Evolutionary conservation across 23 tunicate species (phyloP), one percentile per base, ranked within the genome.

Genomic region (Styela plicata): DNA sequence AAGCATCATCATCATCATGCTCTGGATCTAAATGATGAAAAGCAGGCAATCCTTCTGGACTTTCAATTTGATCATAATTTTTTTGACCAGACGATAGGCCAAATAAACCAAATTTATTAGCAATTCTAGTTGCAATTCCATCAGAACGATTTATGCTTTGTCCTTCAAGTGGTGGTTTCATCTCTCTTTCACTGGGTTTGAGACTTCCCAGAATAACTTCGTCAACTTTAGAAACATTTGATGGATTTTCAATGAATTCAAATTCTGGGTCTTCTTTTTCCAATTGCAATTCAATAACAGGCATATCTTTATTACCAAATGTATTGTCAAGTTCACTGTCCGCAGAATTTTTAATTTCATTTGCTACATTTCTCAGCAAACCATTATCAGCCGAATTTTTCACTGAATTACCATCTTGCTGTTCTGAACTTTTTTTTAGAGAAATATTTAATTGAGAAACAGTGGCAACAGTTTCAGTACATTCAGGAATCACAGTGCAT

Each of bases 1-100:
- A 78, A 19, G 20, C 52, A 28, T 91, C 85, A 63, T 88, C 84
- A 34, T 88, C 93, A 19, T 83, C 90, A 53, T 85, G 89, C 34
- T 90, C 89, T 70, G 78, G 83, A 68, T 80, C 71, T 69, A 74
- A 83, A 32, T 63, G 69, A 1, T 29, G 20, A 71, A 18, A 21
- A 3, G 32, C 35, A 44, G 57, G 57, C 13, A 13, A 44, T 5
- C 13, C 57, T 44, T 44, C 57, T 13, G 13, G 7, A 5, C 13
- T 7, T 44, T 44, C 57, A 44, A 5, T 44, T 7, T 7, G 7
- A 5, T 44, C 57, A 44, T 7, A 13, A 44, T 13, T 44, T 13
- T 44, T 13, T 44, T 44, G 57, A 44, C 10, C 57, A 44, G 57
- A 13, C 20, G 64, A 57, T 18, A 18, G 64, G 10, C 70, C 7